These are phyloP conservation scores for Eustalomyia histrio DNA, from an alignment of 2,888 invertebrate genomes.

Conservation along the genomic window DNA sequence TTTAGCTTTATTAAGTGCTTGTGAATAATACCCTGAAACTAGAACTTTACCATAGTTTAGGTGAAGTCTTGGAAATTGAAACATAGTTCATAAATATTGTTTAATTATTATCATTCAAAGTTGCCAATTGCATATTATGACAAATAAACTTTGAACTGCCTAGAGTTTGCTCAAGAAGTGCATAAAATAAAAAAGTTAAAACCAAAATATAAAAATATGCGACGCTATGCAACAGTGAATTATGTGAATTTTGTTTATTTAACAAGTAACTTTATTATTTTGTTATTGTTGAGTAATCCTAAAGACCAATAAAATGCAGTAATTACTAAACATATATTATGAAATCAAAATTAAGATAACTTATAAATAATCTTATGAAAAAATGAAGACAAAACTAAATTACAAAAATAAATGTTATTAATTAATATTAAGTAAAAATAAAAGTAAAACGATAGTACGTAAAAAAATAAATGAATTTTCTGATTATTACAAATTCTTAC, in stretches of 20 bases:
- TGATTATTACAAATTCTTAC: neutral
- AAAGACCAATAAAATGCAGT: neutral
- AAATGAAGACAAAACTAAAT: neutral
- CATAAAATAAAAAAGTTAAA: neutral
- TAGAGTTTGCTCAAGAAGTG: no score
- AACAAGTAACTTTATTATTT: neutral
- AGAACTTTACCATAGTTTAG: no score
- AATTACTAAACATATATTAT: neutral
- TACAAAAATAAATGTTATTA: neutral
- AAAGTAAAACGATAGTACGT: neutral
- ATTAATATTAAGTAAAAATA: conserved; percentile 3
- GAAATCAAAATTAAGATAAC: neutral
- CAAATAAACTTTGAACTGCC: no score
- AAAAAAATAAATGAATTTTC: neutral
- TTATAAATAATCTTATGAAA: conserved; percentile 3
- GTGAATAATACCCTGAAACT: no score
- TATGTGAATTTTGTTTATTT: neutral
- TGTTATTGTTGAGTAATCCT: neutral
- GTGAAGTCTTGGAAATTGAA: no score
- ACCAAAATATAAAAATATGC: no score
- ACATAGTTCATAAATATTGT: no score
- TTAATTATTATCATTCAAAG: no score
- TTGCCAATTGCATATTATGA: no score
- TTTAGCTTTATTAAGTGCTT: no score
- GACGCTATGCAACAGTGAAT: no score